phyloP scores from a whole-genome alignment of 2,888 invertebrate genomes.

The Lasioglossum oenotherae region DNA sequence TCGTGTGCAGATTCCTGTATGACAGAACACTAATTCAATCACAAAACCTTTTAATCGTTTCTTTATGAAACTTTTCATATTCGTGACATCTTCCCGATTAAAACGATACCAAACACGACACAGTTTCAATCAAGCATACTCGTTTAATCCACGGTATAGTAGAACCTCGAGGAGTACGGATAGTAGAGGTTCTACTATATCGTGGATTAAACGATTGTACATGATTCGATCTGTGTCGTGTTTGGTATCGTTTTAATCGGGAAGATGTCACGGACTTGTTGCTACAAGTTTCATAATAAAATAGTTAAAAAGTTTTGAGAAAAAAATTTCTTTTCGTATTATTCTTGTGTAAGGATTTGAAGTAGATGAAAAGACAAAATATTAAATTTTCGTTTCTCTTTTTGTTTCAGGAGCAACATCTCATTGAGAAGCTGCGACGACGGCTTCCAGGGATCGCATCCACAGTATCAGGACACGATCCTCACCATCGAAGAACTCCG shows the following conservation, averaged over 20 bases:
- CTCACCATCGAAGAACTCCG: conserved; percentile 90
- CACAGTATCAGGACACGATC: conserved; percentile 85
- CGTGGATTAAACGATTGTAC: no score
- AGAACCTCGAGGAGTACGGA: no score
- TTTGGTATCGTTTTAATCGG: no score
- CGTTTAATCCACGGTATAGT: no score
- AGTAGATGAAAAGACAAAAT: not conserved
- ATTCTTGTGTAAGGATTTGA: not conserved
- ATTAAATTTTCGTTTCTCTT: conserved; percentile 12
- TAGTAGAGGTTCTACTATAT: no score
- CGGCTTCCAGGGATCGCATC: conserved; percentile 79
- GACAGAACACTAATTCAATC: not conserved
- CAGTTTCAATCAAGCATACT: no score
- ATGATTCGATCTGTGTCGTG: no score
- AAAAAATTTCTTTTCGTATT: not conserved
- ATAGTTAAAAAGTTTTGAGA: no score
- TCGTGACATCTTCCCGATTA: no score
- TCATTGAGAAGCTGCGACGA: conserved; percentile 81
- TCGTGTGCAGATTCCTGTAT: not conserved
- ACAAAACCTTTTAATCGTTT: not conserved
- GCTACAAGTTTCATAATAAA: no score
- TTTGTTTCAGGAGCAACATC: conserved; percentile 79
- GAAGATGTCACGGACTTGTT: no score
- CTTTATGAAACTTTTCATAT: not conserved
- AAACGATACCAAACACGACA: no score